These are phyloP conservation scores for Acleris holmiana DNA, from an alignment of 2,888 invertebrate genomes.

Conservation along the genomic window DNA sequence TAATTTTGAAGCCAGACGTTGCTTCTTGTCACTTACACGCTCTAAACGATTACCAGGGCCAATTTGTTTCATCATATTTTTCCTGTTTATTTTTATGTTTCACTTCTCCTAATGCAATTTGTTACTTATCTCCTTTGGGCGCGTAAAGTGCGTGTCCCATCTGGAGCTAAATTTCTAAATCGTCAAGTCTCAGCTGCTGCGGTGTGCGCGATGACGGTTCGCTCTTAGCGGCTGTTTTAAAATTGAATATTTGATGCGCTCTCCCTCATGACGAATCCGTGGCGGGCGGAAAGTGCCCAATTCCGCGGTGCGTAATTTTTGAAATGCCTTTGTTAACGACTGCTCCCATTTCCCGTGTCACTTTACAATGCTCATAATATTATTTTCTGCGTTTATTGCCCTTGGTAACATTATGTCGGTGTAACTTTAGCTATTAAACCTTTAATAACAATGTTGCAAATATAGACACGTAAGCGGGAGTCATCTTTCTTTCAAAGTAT, in stretches of 20 bases:
- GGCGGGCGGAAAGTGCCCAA: slow-evolving; percentile 67
- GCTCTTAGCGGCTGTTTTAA: slow-evolving; percentile 84
- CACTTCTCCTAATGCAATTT: slow-evolving; percentile 81
- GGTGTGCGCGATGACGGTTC: slow-evolving; percentile 80
- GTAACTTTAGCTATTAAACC: background rate
- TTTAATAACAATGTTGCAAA: too few species aligned
- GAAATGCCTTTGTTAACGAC: slow-evolving; percentile 72
- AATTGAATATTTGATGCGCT: slow-evolving; percentile 84
- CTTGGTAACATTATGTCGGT: background rate
- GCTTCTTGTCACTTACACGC: slow-evolving; percentile 73
- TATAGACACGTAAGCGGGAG: too few species aligned
- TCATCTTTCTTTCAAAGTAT: too few species aligned
- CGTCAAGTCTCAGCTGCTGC: slow-evolving; percentile 81
- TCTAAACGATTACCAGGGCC: slow-evolving; percentile 71
- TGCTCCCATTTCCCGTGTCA: slow-evolving; percentile 59
- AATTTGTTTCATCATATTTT: slow-evolving; percentile 72
- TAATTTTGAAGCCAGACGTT: slow-evolving; percentile 76
- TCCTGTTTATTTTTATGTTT: slow-evolving; percentile 76
- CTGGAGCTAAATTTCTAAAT: slow-evolving; percentile 82
- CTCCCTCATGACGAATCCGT: slow-evolving; percentile 81
- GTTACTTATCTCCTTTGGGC: slow-evolving; percentile 75
- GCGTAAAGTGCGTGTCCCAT: slow-evolving; percentile 77
- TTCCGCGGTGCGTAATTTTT: slow-evolving; percentile 75
- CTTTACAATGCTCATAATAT: slow-evolving; percentile 58
- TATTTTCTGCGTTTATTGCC: slow-evolving; percentile 49